Evolutionary conservation across 2,113 vertebrate species (phyloP).

Genomic region (Cnemophilus loriae): DNA sequence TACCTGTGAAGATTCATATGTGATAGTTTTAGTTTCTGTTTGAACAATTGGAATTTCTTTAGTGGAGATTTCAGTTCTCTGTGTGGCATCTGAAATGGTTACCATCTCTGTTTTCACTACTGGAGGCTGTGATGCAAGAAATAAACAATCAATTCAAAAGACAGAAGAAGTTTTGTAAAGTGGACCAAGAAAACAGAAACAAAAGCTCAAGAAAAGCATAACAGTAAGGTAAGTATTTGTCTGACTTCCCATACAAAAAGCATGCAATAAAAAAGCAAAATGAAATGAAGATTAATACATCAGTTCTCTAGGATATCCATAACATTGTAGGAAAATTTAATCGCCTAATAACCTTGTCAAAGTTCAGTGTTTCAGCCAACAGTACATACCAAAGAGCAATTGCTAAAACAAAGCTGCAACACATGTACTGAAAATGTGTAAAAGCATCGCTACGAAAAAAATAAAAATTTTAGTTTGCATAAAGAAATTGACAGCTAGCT

Average conservation of each 20-base stretch:
- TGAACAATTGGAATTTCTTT: slow-evolving; percentile 99
- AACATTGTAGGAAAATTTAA: background rate
- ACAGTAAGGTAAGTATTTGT: background rate
- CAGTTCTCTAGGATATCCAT: background rate
- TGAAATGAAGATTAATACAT: background rate
- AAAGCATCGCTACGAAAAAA: background rate
- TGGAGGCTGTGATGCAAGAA: slow-evolving; percentile 84
- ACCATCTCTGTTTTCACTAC: slow-evolving; percentile 99
- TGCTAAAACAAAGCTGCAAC: background rate
- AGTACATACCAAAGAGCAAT: background rate
- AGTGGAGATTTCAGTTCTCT: slow-evolving; percentile 97
- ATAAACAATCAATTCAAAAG: slow-evolving; percentile 64
- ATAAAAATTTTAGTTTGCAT: background rate
- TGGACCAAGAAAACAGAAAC: background rate
- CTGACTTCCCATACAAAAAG: background rate
- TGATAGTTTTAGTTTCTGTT: slow-evolving; percentile 99
- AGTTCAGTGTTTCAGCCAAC: background rate
- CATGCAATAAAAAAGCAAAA: slow-evolving; percentile 27
- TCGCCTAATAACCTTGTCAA: background rate
- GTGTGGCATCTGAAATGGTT: slow-evolving; percentile 96
- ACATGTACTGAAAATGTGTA: background rate
- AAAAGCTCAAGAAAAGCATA: background rate
- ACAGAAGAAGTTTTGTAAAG: background rate
- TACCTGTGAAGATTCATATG: slow-evolving; percentile 97
- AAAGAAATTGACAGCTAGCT: background rate